Conservation (phyloP, 1,140 invertebrate genomes). For the Zaprionus ghesquierei region DNA sequence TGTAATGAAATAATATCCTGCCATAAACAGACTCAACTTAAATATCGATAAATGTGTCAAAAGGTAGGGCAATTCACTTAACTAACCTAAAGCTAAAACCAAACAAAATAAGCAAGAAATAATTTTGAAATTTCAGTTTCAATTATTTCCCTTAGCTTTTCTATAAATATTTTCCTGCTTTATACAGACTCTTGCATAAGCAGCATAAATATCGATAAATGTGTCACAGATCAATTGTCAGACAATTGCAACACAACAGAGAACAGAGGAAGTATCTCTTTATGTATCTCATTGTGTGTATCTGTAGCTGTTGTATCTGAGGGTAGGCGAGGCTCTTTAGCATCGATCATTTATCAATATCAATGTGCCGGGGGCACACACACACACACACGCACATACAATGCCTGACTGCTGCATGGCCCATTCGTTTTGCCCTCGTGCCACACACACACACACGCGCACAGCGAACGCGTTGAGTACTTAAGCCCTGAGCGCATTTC, state of each 20-base stretch:
- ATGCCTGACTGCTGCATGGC: background rate
- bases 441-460: slow-evolving; percentile 24
- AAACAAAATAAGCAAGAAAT: no score
- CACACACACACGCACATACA: no score
- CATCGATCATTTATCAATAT: slow-evolving; percentile 75
- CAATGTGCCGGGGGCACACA: slow-evolving; percentile 1
- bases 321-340: slow-evolving; percentile 31
- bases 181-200: slow-evolving; percentile 5
- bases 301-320: background rate
- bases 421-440: slow-evolving; percentile 52
- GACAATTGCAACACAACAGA: slow-evolving; percentile 31
- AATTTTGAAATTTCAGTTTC: background rate
- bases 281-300: background rate
- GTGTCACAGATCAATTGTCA: slow-evolving; percentile 46
- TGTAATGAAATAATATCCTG: no score
- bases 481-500: slow-evolving; percentile 25
- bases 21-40: no score
- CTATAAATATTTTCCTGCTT: background rate
- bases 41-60: no score
- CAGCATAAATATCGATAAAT: slow-evolving; percentile 26
- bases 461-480: slow-evolving; percentile 14
- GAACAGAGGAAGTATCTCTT: slow-evolving; percentile 2
- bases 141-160: background rate
- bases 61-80: no score
- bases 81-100: no score